Base-by-base conservation (phyloP, 2,797 vertebrate genomes). In the Megalops cyprinoides region DNA sequence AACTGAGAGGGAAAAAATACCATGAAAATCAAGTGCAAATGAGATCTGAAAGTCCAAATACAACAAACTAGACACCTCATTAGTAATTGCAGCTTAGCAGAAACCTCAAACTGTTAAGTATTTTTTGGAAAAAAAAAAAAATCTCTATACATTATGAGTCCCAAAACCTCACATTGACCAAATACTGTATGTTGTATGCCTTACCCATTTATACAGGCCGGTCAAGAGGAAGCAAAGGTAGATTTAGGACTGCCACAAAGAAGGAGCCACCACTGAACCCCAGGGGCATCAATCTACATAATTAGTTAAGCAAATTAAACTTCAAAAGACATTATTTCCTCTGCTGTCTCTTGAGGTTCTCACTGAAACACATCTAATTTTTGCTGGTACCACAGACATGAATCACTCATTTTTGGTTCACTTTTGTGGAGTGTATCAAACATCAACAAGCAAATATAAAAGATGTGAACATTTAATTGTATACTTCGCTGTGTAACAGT, bases 261-360 rank as follows among this genome's bases (percentile, higher is more conserved):
- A 18, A 73, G 42, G 23, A 73, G 23, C 14, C 23, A 46, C 39
- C 69, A 71, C 14, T 23, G 67, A 42, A 71, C 67, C 69, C 69
- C 37, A 73, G 8, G 18, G 42, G 69, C 39, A 73, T 25, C 42
- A 73, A 73, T 73, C 39, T 46, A 10, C 39, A 73, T 73, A 73
- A 44, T 46, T 73, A 46, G n/a, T 73, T 73, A 44, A 44, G 69
- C 69, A 73, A 46, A 73, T 46, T 8, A 44, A 46, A 73, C 69
- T 73, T 73, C 69, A 73, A 73, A 73, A 73, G 39, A 73, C 37
- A 44, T 73, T 44, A 73, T 44, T 73, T 46, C 39, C 42, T 73
- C 69, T 14, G 25, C 1, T 31, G 60, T 65, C 60, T 65, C 25
- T 34, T 31, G 60, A 65, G 60, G 60, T 65, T 34, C 1, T 18